These are phyloP conservation scores for Tuberolachnus salignus DNA, from an alignment of 2,888 invertebrate genomes.

Conservation along the genomic window DNA sequence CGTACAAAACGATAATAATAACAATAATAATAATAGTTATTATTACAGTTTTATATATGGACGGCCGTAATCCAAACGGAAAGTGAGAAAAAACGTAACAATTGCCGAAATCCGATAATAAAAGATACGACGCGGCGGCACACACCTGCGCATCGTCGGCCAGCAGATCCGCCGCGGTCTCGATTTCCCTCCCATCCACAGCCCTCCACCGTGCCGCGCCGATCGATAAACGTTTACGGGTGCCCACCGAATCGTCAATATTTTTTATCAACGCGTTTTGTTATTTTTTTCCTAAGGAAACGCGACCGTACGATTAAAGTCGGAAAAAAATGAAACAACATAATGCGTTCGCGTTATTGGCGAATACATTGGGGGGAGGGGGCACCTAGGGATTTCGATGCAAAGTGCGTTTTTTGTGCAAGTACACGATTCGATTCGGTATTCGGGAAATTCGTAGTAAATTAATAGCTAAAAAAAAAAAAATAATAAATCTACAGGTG, in stretches of 20 bases:
- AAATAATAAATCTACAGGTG: too few relatives aligned
- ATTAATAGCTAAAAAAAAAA: too few relatives aligned
- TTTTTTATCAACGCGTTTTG: slow-evolving; percentile 49
- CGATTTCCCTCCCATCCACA: background rate
- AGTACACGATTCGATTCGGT: too few relatives aligned
- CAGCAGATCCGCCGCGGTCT: slow-evolving; percentile 1
- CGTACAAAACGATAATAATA: background rate
- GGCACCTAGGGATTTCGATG: too few relatives aligned
- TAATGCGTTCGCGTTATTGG: too few relatives aligned
- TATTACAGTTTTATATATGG: too few relatives aligned
- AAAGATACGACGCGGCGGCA: background rate
- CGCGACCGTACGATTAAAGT: too few relatives aligned
- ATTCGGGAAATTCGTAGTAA: too few relatives aligned
- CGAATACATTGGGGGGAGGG: too few relatives aligned
- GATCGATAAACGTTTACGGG: slow-evolving; percentile 43
- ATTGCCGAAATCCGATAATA: slow-evolving; percentile 16
- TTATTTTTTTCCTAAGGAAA: slow-evolving; percentile 17
- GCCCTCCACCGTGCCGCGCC: background rate
- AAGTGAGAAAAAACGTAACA: too few relatives aligned
- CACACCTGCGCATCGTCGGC: slow-evolving; percentile 10
- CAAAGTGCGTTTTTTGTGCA: too few relatives aligned
- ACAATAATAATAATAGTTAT: slow-evolving; percentile 2
- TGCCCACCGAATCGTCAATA: slow-evolving; percentile 33
- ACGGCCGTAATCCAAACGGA: background rate
- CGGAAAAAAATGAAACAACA: too few relatives aligned